Conservation (phyloP, 1,140 invertebrate genomes). For the Pseudomyrmex pallidus region DNA sequence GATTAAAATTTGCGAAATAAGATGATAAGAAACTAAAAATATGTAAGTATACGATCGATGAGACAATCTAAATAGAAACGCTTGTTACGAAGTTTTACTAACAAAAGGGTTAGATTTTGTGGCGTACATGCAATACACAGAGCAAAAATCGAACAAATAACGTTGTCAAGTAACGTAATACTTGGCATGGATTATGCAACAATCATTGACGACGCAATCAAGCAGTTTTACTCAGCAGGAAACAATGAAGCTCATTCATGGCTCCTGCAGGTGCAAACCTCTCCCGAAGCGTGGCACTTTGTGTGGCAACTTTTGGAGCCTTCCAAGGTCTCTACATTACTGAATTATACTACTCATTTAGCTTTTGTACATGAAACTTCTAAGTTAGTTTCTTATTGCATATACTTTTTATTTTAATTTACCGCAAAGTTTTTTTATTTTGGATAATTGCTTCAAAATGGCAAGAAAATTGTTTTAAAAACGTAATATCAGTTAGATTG, state of each 20-base stretch:
- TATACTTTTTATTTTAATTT: background rate
- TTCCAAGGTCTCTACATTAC: slow-evolving; percentile 87
- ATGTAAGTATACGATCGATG: background rate
- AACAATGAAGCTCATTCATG: slow-evolving; percentile 92
- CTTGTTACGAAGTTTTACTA: background rate
- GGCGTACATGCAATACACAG: background rate
- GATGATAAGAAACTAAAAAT: background rate
- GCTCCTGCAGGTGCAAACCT: slow-evolving; percentile 92
- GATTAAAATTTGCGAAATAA: background rate
- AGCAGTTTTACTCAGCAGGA: slow-evolving; percentile 85
- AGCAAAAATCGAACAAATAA: background rate
- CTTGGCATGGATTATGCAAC: slow-evolving; percentile 73
- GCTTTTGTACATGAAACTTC: background rate
- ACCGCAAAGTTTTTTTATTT: background rate
- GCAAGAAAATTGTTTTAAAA: no score
- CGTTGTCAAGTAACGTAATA: slow-evolving; percentile 1
- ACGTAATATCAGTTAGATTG: no score
- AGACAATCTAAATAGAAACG: background rate
- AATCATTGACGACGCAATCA: slow-evolving; percentile 84
- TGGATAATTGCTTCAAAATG: no score
- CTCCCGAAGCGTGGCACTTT: slow-evolving; percentile 94
- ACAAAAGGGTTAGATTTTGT: background rate
- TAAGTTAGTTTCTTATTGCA: background rate
- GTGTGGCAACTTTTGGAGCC: slow-evolving; percentile 93
- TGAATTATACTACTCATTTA: background rate